Evolutionary conservation across 2,888 invertebrate genomes (phyloP), one percentile per base, ranked within the genome.

Genomic region (Spisula solida): DNA sequence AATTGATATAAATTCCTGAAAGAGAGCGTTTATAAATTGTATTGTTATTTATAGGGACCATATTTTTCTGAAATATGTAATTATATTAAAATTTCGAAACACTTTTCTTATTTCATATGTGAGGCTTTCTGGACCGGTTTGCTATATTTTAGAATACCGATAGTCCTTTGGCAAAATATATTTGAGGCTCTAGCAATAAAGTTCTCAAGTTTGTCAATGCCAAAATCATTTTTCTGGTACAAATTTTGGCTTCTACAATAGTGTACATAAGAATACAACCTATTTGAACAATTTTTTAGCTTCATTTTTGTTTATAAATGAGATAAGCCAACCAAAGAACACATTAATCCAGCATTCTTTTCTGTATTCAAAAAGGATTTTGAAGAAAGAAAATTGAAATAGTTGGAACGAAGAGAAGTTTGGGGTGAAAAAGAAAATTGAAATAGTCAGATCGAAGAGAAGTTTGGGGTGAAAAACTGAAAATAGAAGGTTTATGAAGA

Each of bases 311-410:
- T 66, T 41, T 41, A 41, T 5, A 25, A 66, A 66, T 66, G 10
- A n/a, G 5, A 25, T 66, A 25, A 66, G n/a, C 25, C 20, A 56
- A 56, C 6, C 18, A 66, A 31, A 31, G 75, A 25, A 31, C 25
- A 8, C 5, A 34, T 41, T 75, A 75, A 75, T 75, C 2, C 75
- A 75, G 34, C 75, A 75, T 18, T 66, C 1, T 41, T 82, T n/a
- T 85, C 56, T 86, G 60, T 86, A 86, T 86, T 85, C 60, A 48
- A 66, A 83, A 89, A 83, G 85, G 81, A 75, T 80, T 89, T 83
- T 81, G 84, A 86, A 86, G 86, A 89, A 85, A 83, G 89, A 89
- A 81, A 83, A 78, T 41, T 82, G 60, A 81, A 86, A 86, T 82
- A 34, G 51, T 79, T 66, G 60, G 55, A 79, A 85, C 66, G 75